Evolutionary conservation across 2,797 vertebrate species (phyloP).

Genomic region (Cyclura pinguis): DNA sequence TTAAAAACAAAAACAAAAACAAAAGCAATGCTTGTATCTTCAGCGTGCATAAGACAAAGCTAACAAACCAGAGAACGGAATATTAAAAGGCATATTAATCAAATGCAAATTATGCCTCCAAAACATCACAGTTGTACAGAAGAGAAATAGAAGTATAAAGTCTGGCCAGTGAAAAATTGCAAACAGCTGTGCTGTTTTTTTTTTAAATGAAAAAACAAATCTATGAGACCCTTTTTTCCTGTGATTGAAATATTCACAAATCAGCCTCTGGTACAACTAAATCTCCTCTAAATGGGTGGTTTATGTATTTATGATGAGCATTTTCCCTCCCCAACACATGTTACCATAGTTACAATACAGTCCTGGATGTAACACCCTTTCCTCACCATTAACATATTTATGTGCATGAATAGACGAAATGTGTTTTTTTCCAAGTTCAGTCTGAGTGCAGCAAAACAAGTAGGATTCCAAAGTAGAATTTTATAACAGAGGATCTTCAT

Average conservation of each 20-base stretch:
- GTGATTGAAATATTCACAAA: conserved; percentile 34
- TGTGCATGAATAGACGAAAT: not conserved
- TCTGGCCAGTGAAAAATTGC: not conserved
- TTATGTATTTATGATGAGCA: conserved; percentile 43
- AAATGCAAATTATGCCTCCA: conserved; percentile 36
- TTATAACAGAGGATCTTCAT: not conserved
- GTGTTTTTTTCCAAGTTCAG: conserved; percentile 14
- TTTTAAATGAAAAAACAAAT: not conserved
- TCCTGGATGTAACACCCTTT: conserved; percentile 19
- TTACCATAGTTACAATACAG: conserved; percentile 37
- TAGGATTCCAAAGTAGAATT: not conserved
- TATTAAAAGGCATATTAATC: conserved; percentile 40
- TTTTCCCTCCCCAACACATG: not conserved
- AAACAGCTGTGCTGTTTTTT: conserved; percentile 11
- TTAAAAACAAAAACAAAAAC: not conserved
- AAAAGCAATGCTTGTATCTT: not conserved
- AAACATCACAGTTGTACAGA: conserved; percentile 3
- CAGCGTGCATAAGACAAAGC: not conserved
- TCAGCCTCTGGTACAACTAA: conserved; percentile 30
- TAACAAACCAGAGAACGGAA: conserved; percentile 17
- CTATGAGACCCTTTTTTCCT: conserved; percentile 1
- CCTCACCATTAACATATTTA: conserved; percentile 31
- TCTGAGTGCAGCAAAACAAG: not conserved
- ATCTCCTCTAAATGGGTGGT: conserved; percentile 29
- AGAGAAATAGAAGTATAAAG: not conserved